Conservation (phyloP, 2,888 invertebrate genomes). For the Cremastinae sp. region DNA sequence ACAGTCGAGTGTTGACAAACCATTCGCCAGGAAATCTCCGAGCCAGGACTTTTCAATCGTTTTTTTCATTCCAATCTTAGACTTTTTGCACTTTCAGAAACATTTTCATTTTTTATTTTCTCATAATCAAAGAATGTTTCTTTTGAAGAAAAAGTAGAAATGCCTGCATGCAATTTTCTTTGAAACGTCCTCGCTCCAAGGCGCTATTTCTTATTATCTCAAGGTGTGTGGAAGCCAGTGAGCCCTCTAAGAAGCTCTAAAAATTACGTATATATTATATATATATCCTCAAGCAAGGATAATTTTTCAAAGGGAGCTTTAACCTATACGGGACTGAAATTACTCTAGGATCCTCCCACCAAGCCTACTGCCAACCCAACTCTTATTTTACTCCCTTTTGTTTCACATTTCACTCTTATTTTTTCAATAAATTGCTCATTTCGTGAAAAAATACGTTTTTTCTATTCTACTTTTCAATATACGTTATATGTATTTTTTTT, state of each 20-base stretch:
- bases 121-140: not conserved
- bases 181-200: constrained; percentile 54
- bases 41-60: constrained; percentile 58
- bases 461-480: not conserved
- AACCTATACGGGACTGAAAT: constrained; percentile 25
- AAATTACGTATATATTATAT: constrained; percentile 32
- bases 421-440: too few species aligned
- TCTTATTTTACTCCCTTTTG: constrained; percentile 28
- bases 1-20: constrained; percentile 69
- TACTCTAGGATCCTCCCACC: constrained; percentile 14
- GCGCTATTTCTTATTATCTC: constrained; percentile 57
- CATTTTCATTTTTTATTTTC: not conserved
- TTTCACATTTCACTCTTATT: not conserved
- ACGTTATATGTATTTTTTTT: constrained; percentile 7
- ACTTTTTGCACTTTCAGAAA: too few species aligned
- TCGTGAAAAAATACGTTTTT: not conserved
- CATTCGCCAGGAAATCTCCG: constrained; percentile 60
- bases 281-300: constrained; percentile 43
- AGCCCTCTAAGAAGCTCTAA: constrained; percentile 62
- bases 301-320: constrained; percentile 40
- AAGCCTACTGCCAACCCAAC: constrained; percentile 7
- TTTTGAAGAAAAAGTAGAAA: constrained; percentile 1
- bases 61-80: too few species aligned
- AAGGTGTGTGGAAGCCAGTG: constrained; percentile 59
- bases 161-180: constrained; percentile 36